Evolutionary conservation across 2,113 vertebrate species (phyloP), one percentile per base, ranked within the genome.

Genomic region (Damaliscus lunatus): DNA sequence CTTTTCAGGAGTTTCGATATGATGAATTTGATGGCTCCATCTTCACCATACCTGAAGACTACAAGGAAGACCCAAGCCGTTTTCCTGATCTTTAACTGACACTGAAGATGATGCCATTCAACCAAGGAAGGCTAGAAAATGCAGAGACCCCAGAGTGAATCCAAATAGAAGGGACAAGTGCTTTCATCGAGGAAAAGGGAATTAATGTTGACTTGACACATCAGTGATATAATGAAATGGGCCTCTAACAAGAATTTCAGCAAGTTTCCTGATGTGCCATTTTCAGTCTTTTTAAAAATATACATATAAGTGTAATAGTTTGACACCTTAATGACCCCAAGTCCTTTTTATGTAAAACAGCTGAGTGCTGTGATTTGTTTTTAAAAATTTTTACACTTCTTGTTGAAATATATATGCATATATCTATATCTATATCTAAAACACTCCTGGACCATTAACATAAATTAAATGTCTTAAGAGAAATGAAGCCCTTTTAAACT

Each of bases 1-100:
- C 99, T 1, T 99, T 99, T 98, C 99, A 99, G 99, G 99, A 99
- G 99, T 99, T 99, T 97, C 99, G 99, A 29, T 99, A 99, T 8
- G 99, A 99, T 40, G 99, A 99, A 78, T 99, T 99, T 84, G 99
- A 99, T 1, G 98, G 99, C 52, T 99, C 99, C 88, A 99, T 99
- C 98, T 99, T 99, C 98, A 99, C 98, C 60, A 99, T 99, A 98
- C 99, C 99, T 13, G 99, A 99, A 14, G 99, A 99, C 89, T 99
- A 99, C 98, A 99, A 99, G 98, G 99, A 99, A 98, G 99, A 99
- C 97, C 99, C 99, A 3, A 99, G 99, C 98, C 99, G 99, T 88
- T 99, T 99, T 98, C 99, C 99, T 0, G 99, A 99, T 97, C 99
- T 99, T 98, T 99, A 99, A 98, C 92, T 88, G 81, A 59, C n/a